Conservation (phyloP, 2,797 vertebrate genomes). For the Schizopygopsis malacanthus region DNA sequence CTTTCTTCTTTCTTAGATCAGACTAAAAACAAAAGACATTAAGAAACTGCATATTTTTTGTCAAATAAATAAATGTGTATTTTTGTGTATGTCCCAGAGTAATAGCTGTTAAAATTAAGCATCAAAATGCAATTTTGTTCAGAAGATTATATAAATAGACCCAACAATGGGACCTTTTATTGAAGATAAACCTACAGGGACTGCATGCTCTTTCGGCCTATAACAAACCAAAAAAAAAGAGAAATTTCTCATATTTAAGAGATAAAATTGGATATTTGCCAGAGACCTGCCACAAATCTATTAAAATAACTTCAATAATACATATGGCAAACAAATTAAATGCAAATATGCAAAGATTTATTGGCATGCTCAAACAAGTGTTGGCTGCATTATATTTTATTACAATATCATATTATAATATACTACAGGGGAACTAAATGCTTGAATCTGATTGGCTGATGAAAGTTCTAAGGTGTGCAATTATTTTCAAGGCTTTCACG, state of each 20-base stretch:
- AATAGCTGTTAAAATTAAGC: constrained; percentile 23
- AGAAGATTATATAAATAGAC: constrained; percentile 4
- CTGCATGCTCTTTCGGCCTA: neutral
- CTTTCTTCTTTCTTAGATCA: neutral
- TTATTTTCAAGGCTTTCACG: neutral
- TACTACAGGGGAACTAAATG: neutral
- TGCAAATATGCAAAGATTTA: neutral
- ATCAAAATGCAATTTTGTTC: neutral
- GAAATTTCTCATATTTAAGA: neutral
- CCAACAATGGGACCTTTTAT: constrained; percentile 7
- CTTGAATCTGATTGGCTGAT: neutral
- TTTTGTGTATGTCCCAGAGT: constrained; percentile 23
- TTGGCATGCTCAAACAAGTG: too few species aligned
- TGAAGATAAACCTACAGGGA: constrained; percentile 11
- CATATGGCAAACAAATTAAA: neutral
- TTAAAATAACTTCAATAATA: neutral
- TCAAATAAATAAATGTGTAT: constrained; percentile 15
- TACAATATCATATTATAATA: too few species aligned
- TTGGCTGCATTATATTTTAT: too few species aligned
- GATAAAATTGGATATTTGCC: neutral
- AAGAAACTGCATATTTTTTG: neutral
- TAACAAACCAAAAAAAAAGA: neutral
- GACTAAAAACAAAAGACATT: neutral
- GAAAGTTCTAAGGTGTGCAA: neutral
- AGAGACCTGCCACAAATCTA: neutral